A percentile compares a stretch with the other conserved stretches of the same genome.
Evolutionary conservation across 2,797 vertebrate species (phyloP).

Genomic region (Vireo griseus): DNA sequence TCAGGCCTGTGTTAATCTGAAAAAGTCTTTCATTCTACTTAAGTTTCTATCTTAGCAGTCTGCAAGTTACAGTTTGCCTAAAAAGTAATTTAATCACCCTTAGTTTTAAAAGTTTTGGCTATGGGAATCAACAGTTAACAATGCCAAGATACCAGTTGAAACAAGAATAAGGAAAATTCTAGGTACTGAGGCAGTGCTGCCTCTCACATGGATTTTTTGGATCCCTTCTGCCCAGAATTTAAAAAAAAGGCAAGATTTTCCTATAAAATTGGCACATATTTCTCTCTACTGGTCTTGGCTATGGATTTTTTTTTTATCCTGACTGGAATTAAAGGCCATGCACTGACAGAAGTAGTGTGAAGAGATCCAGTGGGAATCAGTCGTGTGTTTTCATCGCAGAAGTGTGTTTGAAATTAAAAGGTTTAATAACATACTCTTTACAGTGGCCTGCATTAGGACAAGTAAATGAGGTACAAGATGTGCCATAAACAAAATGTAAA

Average conservation of each 20-base stretch:
- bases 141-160: background rate
- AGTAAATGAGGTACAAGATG: background rate
- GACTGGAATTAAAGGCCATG: background rate
- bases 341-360: background rate
- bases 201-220: background rate
- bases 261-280: background rate
- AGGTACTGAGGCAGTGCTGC: background rate
- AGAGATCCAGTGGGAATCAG: constrained; percentile 22
- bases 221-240: background rate
- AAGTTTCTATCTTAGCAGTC: background rate
- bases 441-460: background rate
- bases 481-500: background rate
- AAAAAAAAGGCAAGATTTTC: background rate
- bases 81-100: background rate
- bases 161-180: background rate
- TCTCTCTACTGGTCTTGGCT: background rate
- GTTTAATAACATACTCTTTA: constrained; percentile 19
- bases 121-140: background rate
- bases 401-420: constrained; percentile 34
- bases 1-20: background rate
- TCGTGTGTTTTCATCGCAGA: background rate
- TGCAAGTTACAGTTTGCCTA: background rate
- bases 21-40: background rate
- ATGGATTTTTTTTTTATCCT: background rate
- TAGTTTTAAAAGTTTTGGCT: background rate